A percentile compares a stretch with the other conserved stretches of the same genome.
phyloP scores from a whole-genome alignment of 2,888 invertebrate species.

The Drosophila kuntzei region DNA sequence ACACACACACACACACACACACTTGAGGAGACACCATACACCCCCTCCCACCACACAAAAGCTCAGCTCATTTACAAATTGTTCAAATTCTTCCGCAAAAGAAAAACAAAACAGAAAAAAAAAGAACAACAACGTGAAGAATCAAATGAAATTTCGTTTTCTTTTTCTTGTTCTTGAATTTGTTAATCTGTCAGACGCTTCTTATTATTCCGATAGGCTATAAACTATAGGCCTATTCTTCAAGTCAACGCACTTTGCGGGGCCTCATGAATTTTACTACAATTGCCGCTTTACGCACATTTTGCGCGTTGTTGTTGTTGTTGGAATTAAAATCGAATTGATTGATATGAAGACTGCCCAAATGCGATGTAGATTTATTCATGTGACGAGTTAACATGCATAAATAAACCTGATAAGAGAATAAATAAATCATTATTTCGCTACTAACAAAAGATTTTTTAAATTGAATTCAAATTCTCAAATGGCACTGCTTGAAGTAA shows the following conservation, averaged over 20 bases:
- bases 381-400: conserved; percentile 11
- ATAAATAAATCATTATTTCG: neutral
- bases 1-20: conserved; percentile 15
- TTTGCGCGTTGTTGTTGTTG: conserved; percentile 2
- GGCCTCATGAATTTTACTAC: conserved; percentile 78
- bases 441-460: neutral
- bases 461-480: neutral
- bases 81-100: conserved; percentile 75
- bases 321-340: conserved; percentile 11
- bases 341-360: conserved; percentile 13
- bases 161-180: conserved; percentile 38
- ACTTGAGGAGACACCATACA: conserved; percentile 7
- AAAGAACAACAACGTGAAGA: conserved; percentile 18
- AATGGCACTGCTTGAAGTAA: neutral
- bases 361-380: conserved; percentile 42
- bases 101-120: conserved; percentile 30
- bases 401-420: conserved; percentile 3
- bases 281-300: conserved; percentile 77
- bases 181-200: conserved; percentile 40
- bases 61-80: conserved; percentile 69
- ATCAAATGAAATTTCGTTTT: conserved; percentile 49
- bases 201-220: conserved; percentile 41
- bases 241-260: conserved; percentile 71
- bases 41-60: neutral
- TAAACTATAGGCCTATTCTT: conserved; percentile 61